phyloP scores from a whole-genome alignment of 2,888 invertebrate genomes.

The Lathronympha strigana region DNA sequence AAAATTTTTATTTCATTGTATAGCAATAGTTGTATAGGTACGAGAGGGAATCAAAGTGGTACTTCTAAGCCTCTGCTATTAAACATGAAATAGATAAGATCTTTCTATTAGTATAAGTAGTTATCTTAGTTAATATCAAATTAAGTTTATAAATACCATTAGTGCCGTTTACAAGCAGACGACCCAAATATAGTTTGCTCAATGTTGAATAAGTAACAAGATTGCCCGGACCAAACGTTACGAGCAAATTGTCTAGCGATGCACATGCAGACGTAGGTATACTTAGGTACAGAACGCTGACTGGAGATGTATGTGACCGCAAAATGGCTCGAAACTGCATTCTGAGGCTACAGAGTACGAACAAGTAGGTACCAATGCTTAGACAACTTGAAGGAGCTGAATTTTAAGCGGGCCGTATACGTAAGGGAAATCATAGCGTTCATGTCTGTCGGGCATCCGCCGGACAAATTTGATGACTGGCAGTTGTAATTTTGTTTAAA shows the following conservation, averaged over 20 bases:
- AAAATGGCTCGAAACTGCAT: conserved; percentile 4
- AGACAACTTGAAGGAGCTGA: neutral
- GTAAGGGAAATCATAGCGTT: too few relatives aligned
- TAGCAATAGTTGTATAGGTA: too few relatives aligned
- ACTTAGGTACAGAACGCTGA: conserved; percentile 10
- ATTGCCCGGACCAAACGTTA: conserved; percentile 9
- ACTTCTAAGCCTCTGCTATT: too few relatives aligned
- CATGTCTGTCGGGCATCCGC: too few relatives aligned
- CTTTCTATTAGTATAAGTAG: neutral
- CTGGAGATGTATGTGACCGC: conserved; percentile 15
- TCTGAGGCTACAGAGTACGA: neutral
- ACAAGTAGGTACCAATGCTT: neutral
- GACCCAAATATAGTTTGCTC: conserved; percentile 1
- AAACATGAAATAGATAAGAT: too few relatives aligned
- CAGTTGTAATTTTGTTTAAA: too few relatives aligned
- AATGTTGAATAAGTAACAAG: conserved; percentile 18
- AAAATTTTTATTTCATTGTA: too few relatives aligned
- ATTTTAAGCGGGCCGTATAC: too few relatives aligned
- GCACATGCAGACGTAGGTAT: conserved; percentile 16
- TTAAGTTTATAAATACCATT: neutral
- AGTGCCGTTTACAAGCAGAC: neutral
- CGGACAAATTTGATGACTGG: too few relatives aligned
- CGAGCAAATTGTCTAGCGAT: conserved; percentile 8
- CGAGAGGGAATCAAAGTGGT: too few relatives aligned
- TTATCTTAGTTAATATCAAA: neutral